Evolutionary conservation across 1,140 invertebrate species (phyloP).

Genomic region (Drosophila takahashii): DNA sequence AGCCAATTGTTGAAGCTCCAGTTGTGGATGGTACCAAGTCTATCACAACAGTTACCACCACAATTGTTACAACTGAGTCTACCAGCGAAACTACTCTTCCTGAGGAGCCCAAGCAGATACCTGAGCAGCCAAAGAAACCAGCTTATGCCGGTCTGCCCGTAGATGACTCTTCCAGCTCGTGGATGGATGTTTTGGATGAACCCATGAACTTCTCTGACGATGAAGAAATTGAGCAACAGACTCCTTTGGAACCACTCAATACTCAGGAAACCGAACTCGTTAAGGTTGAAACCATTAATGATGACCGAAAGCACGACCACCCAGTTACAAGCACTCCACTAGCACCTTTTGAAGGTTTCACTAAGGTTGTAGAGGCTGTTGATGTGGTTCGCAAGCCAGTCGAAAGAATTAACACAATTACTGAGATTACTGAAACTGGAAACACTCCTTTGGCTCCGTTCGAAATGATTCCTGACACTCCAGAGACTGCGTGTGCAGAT

Average conservation of each 20-base stretch:
- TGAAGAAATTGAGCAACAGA: conserved; percentile 66
- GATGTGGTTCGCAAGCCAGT: neutral
- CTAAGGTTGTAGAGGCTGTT: neutral
- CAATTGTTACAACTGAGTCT: conserved; percentile 10
- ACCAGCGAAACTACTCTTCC: conserved; percentile 1
- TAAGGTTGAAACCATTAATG: neutral
- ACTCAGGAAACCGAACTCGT: neutral
- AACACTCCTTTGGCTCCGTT: conserved; percentile 21
- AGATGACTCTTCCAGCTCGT: conserved; percentile 69
- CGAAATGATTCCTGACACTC: neutral
- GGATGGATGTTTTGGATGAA: conserved; percentile 86
- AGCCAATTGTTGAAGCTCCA: neutral
- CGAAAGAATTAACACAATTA: neutral
- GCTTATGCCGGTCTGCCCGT: conserved; percentile 79
- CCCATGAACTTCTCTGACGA: conserved; percentile 85
- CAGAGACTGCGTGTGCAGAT: neutral
- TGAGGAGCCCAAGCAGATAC: conserved; percentile 30
- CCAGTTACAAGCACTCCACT: neutral
- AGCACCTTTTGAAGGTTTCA: neutral
- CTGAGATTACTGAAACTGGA: conserved; percentile 5
- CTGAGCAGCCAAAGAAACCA: conserved; percentile 54
- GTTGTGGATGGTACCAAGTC: conserved; percentile 16
- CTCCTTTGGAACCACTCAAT: conserved; percentile 16
- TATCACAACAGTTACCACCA: conserved; percentile 25
- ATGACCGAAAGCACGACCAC: neutral